Conservation (phyloP, 2,797 vertebrate genomes). For the Sebastiscus tertius region DNA sequence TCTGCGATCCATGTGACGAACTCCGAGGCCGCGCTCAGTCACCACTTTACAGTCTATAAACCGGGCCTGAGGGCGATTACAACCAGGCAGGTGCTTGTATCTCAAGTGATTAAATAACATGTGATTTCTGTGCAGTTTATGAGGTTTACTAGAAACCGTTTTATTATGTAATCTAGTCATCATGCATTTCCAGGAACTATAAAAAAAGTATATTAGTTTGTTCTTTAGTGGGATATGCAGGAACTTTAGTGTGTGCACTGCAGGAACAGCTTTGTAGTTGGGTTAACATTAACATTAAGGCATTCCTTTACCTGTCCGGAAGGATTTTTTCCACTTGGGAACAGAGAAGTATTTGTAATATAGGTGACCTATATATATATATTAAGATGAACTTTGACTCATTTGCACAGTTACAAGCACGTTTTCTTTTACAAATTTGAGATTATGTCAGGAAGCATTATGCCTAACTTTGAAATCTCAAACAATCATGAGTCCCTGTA, state of each 20-base stretch:
- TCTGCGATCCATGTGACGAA: slow-evolving; percentile 43
- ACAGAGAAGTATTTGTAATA: neutral
- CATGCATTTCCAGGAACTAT: neutral
- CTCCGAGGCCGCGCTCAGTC: neutral
- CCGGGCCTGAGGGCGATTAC: slow-evolving; percentile 30
- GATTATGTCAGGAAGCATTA: neutral
- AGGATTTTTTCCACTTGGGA: neutral
- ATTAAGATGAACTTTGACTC: neutral
- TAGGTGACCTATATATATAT: neutral
- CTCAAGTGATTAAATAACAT: slow-evolving; percentile 44
- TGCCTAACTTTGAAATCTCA: neutral
- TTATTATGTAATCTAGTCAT: slow-evolving; percentile 8
- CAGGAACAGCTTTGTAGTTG: neutral
- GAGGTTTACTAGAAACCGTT: slow-evolving; percentile 14
- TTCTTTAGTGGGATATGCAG: neutral
- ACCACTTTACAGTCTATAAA: slow-evolving; percentile 42
- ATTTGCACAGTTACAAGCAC: neutral
- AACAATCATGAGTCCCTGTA: neutral
- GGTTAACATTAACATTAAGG: neutral
- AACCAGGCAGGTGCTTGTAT: slow-evolving; percentile 22
- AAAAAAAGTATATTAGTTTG: neutral
- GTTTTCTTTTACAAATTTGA: neutral
- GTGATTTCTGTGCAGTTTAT: slow-evolving; percentile 8
- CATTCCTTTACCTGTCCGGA: neutral
- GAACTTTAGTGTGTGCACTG: neutral